Base-by-base conservation (phyloP, 2,888 invertebrate species). In the Hyles lineata region DNA sequence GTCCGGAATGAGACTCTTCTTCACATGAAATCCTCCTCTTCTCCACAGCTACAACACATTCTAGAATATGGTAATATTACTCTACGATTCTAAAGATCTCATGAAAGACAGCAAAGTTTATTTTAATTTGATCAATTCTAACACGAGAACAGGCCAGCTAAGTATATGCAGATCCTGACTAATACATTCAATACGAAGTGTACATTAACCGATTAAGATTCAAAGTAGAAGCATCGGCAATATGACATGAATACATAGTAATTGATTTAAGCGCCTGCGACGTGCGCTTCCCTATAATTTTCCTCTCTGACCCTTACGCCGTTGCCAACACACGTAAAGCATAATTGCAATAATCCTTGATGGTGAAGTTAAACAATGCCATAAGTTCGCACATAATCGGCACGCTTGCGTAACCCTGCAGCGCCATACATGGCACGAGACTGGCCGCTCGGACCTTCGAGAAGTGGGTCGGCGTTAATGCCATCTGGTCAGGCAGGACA, bases 401-500 rank as follows among this genome's bases (percentile, higher is more conserved):
- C 35, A 58, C 63, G 72, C 23, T 93, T 92, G 90, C 90, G 90
- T 89, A 93, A 93, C 91, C 90, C 89, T 89, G 92, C 78, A 79
- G 76, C 78, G 81, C 92, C 93, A 82, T 93, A 91, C 82, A 92
- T 85, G 92, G 92, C 81, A 80, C 82, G 84, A 82, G 83, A 83
- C 86, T 81, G 85, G 84, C 89, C 86, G 81, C 81, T 77, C 83
- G 90, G 91, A 90, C 93, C 93, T 94, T 94, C 91, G 86, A 79
- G 83, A 93, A 89, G 91, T 94, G 90, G 93, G 93, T 92, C 93
- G 90, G 78, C 84, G 78, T 86, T 89, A 89, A 89, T 89, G 89
- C 93, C 93, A 93, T 93, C 92, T 93, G 93, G 93, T 89, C 85
- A 85, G 85, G 84, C 90, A 80, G 87, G 86, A 84, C 87, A 79